Conservation (phyloP, 2,888 invertebrate species). For the Drosophila atripex region DNA sequence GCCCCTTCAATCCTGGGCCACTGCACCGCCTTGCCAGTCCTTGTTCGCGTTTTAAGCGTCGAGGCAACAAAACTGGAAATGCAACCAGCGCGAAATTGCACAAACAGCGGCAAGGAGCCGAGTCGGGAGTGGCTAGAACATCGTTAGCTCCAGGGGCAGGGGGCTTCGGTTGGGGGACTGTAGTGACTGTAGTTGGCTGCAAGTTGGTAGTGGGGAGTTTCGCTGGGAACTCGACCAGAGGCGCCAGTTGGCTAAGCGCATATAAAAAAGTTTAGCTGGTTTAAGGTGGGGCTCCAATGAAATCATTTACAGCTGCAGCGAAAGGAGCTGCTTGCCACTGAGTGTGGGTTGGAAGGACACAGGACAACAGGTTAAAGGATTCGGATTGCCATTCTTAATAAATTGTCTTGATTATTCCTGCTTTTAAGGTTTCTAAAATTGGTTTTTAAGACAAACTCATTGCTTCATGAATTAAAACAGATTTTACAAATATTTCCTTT, state of each 20-base stretch:
- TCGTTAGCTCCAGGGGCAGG: neutral
- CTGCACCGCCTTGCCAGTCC: slow-evolving; percentile 12
- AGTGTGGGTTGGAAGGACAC: slow-evolving; percentile 8
- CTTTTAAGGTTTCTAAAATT: neutral
- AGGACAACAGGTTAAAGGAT: slow-evolving; percentile 6
- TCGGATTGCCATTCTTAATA: neutral
- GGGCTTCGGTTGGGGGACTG: neutral
- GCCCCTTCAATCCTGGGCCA: neutral
- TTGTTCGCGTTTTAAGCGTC: slow-evolving; percentile 48
- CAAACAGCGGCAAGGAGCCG: slow-evolving; percentile 45
- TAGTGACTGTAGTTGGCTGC: neutral
- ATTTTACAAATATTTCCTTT: no score
- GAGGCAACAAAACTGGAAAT: slow-evolving; percentile 71
- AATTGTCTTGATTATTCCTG: neutral
- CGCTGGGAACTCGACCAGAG: slow-evolving; percentile 32
- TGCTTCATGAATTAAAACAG: no score
- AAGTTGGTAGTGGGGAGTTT: slow-evolving; percentile 7
- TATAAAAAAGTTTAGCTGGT: slow-evolving; percentile 75
- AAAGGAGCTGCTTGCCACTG: slow-evolving; percentile 28
- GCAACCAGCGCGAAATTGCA: slow-evolving; percentile 76
- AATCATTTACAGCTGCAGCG: slow-evolving; percentile 65
- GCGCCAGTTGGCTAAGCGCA: slow-evolving; percentile 76
- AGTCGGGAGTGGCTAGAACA: slow-evolving; percentile 21
- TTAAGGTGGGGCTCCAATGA: slow-evolving; percentile 72
- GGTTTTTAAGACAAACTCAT: neutral